These are phyloP conservation scores for Mastigias papua DNA, from an alignment of 30 jellyfish, hydroid and myxozoan genomes.

Conservation along the genomic window DNA sequence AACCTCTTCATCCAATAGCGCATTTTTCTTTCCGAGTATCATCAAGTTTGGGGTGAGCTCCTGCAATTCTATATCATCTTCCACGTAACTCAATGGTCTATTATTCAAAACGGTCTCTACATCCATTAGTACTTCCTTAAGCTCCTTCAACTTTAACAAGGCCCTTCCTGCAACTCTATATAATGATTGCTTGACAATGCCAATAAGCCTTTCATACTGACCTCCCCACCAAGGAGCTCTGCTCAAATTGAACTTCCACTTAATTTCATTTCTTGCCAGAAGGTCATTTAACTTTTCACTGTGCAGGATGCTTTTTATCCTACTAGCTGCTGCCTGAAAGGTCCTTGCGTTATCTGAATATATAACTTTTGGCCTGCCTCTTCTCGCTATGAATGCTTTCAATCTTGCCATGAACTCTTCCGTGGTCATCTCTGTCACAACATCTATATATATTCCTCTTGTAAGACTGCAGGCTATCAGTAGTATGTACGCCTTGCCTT, in stretches of 20 bases:
- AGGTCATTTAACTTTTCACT: slow-evolving; percentile 59
- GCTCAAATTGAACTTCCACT: slow-evolving; percentile 85
- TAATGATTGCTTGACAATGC: slow-evolving; percentile 78
- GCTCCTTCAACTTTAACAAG: slow-evolving; percentile 38
- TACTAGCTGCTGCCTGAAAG: slow-evolving; percentile 64
- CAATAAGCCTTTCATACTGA: slow-evolving; percentile 68
- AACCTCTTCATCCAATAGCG: slow-evolving; percentile 51
- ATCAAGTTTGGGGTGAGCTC: slow-evolving; percentile 64
- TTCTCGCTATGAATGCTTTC: slow-evolving; percentile 65
- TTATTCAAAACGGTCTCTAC: slow-evolving; percentile 71
- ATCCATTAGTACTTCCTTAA: slow-evolving; percentile 59
- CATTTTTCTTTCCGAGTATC: slow-evolving; percentile 58
- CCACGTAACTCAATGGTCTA: slow-evolving; percentile 76
- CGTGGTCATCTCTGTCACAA: slow-evolving; percentile 42
- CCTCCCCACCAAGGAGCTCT: slow-evolving; percentile 90
- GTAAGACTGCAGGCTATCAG: slow-evolving; percentile 71
- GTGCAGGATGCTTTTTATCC: slow-evolving; percentile 60
- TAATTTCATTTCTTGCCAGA: slow-evolving; percentile 57
- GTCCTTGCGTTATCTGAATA: slow-evolving; percentile 76
- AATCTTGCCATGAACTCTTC: slow-evolving; percentile 64
- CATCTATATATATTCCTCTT: slow-evolving; percentile 74
- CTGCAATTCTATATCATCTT: slow-evolving; percentile 73
- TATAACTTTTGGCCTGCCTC: slow-evolving; percentile 74
- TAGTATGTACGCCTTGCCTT: slow-evolving; percentile 72
- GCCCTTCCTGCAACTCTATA: slow-evolving; percentile 67